Evolutionary conservation across 2,113 vertebrate genomes (phyloP).

Genomic region (Zosterops lateralis): DNA sequence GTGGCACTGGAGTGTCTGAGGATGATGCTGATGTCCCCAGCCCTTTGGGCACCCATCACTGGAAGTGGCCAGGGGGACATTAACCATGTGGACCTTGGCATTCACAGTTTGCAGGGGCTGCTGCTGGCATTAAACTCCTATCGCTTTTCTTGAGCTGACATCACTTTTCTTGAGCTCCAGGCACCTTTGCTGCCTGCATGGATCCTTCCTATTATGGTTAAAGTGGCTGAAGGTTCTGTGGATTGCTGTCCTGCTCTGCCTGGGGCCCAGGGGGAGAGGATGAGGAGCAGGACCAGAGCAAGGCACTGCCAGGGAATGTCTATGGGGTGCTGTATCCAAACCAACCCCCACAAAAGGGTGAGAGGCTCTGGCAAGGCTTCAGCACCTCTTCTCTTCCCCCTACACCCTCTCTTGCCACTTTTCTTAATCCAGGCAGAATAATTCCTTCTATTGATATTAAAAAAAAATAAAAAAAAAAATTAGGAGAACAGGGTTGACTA

Average conservation of each 20-base stretch:
- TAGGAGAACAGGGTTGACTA: neutral
- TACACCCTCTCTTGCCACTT: neutral
- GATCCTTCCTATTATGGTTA: neutral
- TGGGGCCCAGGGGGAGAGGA: neutral
- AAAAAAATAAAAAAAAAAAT: neutral
- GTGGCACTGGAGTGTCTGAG: neutral
- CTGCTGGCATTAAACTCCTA: neutral
- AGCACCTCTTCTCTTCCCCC: neutral
- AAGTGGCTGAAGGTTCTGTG: neutral
- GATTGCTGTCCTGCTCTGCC: neutral
- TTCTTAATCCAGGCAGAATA: neutral
- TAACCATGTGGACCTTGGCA: neutral
- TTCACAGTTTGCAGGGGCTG: neutral
- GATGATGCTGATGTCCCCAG: rapidly evolving
- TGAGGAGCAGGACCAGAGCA: neutral
- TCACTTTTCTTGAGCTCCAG: neutral
- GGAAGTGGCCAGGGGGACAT: neutral
- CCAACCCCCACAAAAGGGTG: too few species aligned
- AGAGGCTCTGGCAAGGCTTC: neutral
- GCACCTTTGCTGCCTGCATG: neutral
- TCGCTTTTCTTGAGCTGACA: neutral
- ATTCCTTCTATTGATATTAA: neutral
- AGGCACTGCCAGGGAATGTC: neutral
- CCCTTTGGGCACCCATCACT: rapidly evolving
- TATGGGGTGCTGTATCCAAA: neutral